A percentile compares a stretch with the other conserved stretches of the same genome.
Conservation (phyloP, 2,113 vertebrate genomes). For the Eira barbara region DNA sequence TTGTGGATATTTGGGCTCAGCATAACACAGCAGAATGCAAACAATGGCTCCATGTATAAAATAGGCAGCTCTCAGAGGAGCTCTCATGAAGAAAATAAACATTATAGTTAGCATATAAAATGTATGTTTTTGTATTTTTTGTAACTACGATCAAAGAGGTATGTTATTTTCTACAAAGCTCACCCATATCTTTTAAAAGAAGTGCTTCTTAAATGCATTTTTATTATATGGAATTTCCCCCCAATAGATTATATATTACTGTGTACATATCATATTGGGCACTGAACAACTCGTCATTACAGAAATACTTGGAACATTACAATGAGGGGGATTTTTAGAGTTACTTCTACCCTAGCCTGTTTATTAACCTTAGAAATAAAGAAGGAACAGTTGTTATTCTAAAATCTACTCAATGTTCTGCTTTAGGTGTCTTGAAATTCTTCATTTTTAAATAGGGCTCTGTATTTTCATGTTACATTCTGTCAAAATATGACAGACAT, state of each 20-base stretch:
- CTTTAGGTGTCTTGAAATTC: not conserved
- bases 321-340: not conserved
- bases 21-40: not conserved
- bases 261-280: not conserved
- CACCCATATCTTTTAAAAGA: not conserved
- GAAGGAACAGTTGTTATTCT: not conserved
- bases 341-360: not conserved
- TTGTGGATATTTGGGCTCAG: not conserved
- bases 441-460: not conserved
- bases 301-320: not conserved
- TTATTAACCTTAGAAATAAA: not conserved
- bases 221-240: not conserved
- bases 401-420: not conserved
- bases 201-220: not conserved
- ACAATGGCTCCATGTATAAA: not conserved
- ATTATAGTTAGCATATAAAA: not conserved
- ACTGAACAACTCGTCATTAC: not conserved
- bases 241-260: not conserved
- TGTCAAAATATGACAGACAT: not conserved
- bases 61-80: not conserved
- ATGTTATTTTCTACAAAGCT: not conserved
- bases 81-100: not conserved
- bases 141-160: not conserved
- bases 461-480: not conserved
- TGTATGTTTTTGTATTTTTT: not conserved